Evolutionary conservation across 2,888 invertebrate genomes (phyloP).

Genomic region (Tiphia femorata): DNA sequence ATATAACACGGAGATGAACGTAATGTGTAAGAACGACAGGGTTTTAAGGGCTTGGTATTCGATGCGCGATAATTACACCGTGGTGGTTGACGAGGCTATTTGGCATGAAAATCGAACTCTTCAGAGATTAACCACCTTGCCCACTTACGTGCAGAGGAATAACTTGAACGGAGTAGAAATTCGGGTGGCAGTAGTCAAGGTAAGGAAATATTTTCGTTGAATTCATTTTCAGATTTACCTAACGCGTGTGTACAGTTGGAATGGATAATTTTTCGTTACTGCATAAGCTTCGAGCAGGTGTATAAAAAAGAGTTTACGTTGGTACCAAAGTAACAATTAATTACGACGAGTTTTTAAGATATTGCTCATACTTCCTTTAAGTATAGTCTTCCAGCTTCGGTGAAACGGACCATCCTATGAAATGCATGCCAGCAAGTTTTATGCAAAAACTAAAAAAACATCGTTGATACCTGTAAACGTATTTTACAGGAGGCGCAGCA

Average conservation of each 20-base stretch:
- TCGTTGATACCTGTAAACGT: too few relatives aligned
- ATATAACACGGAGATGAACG: slow-evolving; percentile 46
- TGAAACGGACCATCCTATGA: too few relatives aligned
- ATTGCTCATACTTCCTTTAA: too few relatives aligned
- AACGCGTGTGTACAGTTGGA: too few relatives aligned
- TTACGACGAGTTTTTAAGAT: too few relatives aligned
- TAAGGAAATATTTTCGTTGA: too few relatives aligned
- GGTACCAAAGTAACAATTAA: too few relatives aligned
- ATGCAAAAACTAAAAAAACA: too few relatives aligned
- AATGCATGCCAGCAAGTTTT: too few relatives aligned
- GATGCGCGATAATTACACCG: slow-evolving; percentile 17
- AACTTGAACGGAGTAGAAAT: slow-evolving; percentile 34
- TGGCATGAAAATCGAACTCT: slow-evolving; percentile 30
- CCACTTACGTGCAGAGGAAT: slow-evolving; percentile 37
- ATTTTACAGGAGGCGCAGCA: neutral
- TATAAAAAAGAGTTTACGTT: neutral
- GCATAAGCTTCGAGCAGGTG: neutral
- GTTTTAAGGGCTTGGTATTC: slow-evolving; percentile 46
- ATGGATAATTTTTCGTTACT: neutral
- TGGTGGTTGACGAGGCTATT: slow-evolving; percentile 23
- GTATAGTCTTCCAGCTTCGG: too few relatives aligned
- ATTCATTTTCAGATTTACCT: too few relatives aligned
- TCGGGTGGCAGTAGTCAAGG: slow-evolving; percentile 34
- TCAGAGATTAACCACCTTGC: neutral
- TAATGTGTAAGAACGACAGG: slow-evolving; percentile 32